These are phyloP conservation scores for Acleris cristana DNA, from an alignment of 2,888 invertebrate species.

Conservation along the genomic window DNA sequence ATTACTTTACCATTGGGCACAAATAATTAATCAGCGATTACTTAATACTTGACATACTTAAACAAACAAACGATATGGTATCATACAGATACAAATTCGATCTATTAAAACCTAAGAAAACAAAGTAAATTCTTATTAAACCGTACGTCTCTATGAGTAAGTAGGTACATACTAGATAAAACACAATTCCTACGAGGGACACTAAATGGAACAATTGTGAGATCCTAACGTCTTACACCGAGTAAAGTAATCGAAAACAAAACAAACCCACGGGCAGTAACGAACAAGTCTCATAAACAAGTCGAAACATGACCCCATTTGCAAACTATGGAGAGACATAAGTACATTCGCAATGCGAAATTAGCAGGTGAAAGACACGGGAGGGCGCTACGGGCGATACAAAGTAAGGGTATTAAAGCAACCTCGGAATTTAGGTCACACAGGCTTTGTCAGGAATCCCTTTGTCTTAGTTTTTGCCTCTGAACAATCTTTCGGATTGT, in stretches of 20 bases:
- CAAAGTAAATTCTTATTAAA: too few relatives aligned
- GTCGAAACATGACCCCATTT: slow-evolving; percentile 25
- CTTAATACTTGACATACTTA: too few relatives aligned
- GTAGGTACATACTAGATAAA: too few relatives aligned
- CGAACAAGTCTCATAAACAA: slow-evolving; percentile 6
- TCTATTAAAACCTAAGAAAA: too few relatives aligned
- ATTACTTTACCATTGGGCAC: too few relatives aligned
- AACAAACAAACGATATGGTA: too few relatives aligned
- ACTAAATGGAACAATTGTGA: too few relatives aligned
- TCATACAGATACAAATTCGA: too few relatives aligned
- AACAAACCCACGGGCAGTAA: not conserved
- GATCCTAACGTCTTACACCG: too few relatives aligned
- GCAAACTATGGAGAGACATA: slow-evolving; percentile 26
- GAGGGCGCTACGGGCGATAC: slow-evolving; percentile 52
- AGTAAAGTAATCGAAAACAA: slow-evolving; percentile 2
- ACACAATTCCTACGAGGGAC: too few relatives aligned
- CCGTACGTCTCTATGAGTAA: too few relatives aligned
- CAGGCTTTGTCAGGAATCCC: slow-evolving; percentile 63
- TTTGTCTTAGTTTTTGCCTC: slow-evolving; percentile 68
- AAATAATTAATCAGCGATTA: too few relatives aligned
- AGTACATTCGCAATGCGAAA: slow-evolving; percentile 28
- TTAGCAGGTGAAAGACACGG: slow-evolving; percentile 46
- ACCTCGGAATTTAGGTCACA: slow-evolving; percentile 64
- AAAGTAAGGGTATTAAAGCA: slow-evolving; percentile 69
- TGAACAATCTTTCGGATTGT: slow-evolving; percentile 41